Evolutionary conservation across 2,888 invertebrate genomes (phyloP), one percentile per base, ranked within the genome.

Genomic region (Eristalis pertinax): DNA sequence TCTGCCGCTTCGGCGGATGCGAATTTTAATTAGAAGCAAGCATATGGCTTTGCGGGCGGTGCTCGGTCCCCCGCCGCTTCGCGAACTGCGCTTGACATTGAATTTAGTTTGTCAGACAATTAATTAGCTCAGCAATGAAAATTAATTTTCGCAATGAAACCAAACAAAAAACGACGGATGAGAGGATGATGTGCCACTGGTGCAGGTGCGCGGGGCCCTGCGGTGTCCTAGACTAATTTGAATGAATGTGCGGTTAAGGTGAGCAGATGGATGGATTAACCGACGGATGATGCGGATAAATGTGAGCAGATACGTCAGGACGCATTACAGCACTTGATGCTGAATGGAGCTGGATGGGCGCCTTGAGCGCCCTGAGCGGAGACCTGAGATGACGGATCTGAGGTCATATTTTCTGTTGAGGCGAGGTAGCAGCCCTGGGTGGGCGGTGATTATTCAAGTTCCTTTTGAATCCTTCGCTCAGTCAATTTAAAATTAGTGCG

Each of bases 11-110:
- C 13, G 60, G 24, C 60, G 29, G 29, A 56, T 65, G 35, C 32
- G 78, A 78, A 78, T 72, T 72, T 78, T 72, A 76, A 73, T 76
- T 69, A 65, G 38, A 60, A 32, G 41, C 32, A 58, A 74, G 62
- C 63, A 69, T 35, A 79, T 50, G 24, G 41, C 29, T 22, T 29
- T 8, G 35, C 24, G 56, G 19, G 50, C 19, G 43, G 24, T 0
- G 11, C 11, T 11, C 5, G 60, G 60, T 35, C 11, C 1, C 11
- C 35, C 35, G n/a, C n/a, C n/a, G n/a, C n/a, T 2, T 1, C 24
- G 26, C 22, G 10, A 4, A 24, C 26, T 60, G 11, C 2, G 60
- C 67, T 67, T 60, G 75, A 29, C 68, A 76, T 50, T 70, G 50
- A 70, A 78, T 63, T 63, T 56, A 69, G 77, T 69, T 69, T 69